phyloP scores from a whole-genome alignment of 2,888 invertebrate species.

The Muscina levida region DNA sequence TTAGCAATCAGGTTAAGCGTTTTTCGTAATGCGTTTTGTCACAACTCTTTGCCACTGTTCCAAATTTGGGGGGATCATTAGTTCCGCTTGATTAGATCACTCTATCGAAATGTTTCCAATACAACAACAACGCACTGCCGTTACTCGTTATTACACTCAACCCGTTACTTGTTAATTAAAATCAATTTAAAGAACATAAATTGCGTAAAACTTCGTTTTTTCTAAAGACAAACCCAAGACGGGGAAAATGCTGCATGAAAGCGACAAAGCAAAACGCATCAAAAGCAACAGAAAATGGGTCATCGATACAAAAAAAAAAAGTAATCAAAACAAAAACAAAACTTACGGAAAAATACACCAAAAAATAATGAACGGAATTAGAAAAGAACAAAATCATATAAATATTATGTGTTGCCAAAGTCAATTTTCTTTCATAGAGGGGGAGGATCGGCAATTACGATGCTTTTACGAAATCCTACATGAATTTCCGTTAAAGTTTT shows the following conservation, averaged over 20 bases:
- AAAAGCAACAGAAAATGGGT: constrained; percentile 30
- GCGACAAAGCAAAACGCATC: constrained; percentile 1
- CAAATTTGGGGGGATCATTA: neutral
- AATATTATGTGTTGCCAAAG: neutral
- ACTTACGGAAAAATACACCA: constrained; percentile 5
- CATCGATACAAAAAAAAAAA: constrained; percentile 32
- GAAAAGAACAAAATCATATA: neutral
- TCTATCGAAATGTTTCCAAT: constrained; percentile 10
- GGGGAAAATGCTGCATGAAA: neutral
- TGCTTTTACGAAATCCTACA: neutral
- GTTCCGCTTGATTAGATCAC: constrained; percentile 22
- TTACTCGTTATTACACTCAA: neutral
- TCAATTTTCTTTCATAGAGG: constrained; percentile 3
- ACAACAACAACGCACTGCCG: neutral
- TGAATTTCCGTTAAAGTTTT: constrained; percentile 24
- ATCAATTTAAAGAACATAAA: constrained; percentile 63
- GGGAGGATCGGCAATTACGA: too few species aligned
- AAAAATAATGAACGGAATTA: constrained; percentile 17
- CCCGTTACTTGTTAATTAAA: constrained; percentile 56
- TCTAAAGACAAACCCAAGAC: too few species aligned
- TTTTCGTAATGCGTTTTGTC: neutral
- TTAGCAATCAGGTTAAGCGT: too few species aligned
- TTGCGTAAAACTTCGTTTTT: constrained; percentile 48
- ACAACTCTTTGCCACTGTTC: neutral
- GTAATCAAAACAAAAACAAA: too few species aligned